Percentiles rank a stretch among this genome's conserved stretches.
phyloP scores from a whole-genome alignment of 2,888 invertebrate genomes.

The Brenthis hecate region DNA sequence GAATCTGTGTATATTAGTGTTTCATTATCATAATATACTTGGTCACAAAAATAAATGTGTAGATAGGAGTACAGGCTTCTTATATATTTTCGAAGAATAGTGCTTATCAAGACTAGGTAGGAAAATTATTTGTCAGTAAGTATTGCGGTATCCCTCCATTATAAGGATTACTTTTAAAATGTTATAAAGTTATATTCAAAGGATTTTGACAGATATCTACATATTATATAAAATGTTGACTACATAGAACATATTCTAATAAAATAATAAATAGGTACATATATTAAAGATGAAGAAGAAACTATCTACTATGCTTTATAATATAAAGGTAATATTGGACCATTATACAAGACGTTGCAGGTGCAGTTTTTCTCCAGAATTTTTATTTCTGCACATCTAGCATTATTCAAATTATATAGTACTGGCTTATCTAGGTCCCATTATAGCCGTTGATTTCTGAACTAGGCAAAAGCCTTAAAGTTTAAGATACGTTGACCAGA shows the following conservation, averaged over 20 bases:
- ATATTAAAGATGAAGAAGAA: background rate
- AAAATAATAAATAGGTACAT: background rate
- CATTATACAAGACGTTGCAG: slow-evolving; percentile 26
- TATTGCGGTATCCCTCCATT: slow-evolving; percentile 11
- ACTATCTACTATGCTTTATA: slow-evolving; percentile 4
- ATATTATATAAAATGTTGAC: slow-evolving; percentile 11
- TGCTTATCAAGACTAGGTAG: slow-evolving; percentile 27
- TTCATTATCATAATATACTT: slow-evolving; percentile 22
- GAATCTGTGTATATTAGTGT: slow-evolving; percentile 16
- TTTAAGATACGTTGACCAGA: slow-evolving; percentile 43
- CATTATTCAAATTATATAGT: slow-evolving; percentile 21
- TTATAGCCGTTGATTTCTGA: slow-evolving; percentile 43
- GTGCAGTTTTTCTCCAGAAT: slow-evolving; percentile 13
- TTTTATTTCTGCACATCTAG: slow-evolving; percentile 16
- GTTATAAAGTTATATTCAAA: slow-evolving; percentile 13
- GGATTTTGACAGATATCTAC: background rate
- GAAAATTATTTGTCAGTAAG: slow-evolving; percentile 20
- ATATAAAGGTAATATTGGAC: slow-evolving; percentile 33
- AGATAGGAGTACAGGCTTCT: slow-evolving; percentile 33
- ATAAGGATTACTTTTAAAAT: slow-evolving; percentile 2
- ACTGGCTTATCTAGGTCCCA: slow-evolving; percentile 47
- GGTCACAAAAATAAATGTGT: slow-evolving; percentile 35
- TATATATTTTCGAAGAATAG: slow-evolving; percentile 33
- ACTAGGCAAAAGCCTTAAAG: slow-evolving; percentile 45
- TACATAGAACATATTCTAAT: slow-evolving; percentile 4